Base-by-base conservation (phyloP, 2,888 invertebrate genomes). In the Brachypalpus laphriformis region DNA sequence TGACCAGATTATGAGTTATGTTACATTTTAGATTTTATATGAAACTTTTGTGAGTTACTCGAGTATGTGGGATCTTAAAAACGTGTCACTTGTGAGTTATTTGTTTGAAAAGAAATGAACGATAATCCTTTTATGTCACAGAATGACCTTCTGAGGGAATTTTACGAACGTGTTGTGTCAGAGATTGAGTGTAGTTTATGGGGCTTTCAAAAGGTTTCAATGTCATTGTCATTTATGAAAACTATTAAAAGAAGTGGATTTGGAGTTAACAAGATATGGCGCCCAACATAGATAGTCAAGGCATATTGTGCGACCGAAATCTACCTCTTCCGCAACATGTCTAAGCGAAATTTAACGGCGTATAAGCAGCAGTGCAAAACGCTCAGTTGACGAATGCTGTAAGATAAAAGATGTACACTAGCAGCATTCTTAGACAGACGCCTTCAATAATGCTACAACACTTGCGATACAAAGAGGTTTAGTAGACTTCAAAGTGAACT, bases 1-100 rank as follows among this genome's bases (percentile, higher is more conserved):
- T 82, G 82, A 78, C 78, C n/a, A 56, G 51, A 51, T 54, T 82
- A 40, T 56, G 68, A 78, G 47, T 72, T 51, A 68, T 75, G 49
- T 34, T 18, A 8, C 8, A 8, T 31, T 31, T 20, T 66, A 5
- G n/a, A n/a, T n/a, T n/a, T n/a, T n/a, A n/a, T n/a, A n/a, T n/a
- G n/a, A n/a, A n/a, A n/a, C n/a, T 40, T 40, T 40, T 40, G 14
- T 40, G 40, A 40, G 6, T n/a, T n/a, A 37, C 40, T 56, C 18
- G 18, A 0, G 20, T 9, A 20, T 70, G 49, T 45, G 49, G 66
- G 22, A 11, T 34, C 57, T 40, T 45, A 7, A 45, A n/a, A 18
- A 34, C 8, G n/a, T n/a, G 40, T 6, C 40, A 34, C 47, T 70
- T 63, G 28, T 47, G 31, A 40, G 34, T 76, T 76, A 57, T 70